Base-by-base conservation (phyloP, 2,888 invertebrate species). In the Listrodromus nycthemerus region DNA sequence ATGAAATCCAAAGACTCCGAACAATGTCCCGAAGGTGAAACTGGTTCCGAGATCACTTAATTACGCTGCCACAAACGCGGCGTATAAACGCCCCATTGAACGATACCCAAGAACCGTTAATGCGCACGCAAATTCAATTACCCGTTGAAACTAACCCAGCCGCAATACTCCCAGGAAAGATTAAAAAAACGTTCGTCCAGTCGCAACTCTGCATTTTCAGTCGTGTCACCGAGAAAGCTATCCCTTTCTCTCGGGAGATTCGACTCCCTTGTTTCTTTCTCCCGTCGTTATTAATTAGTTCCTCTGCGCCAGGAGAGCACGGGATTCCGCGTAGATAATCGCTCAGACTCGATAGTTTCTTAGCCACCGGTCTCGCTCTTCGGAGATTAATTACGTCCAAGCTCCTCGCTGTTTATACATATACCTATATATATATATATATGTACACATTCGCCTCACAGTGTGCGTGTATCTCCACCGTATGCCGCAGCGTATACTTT, bases 261-360 rank as follows among this genome's bases (percentile, higher is more conserved):
- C 69, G 69, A 30, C 55, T 66, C 74, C 79, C 80, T 78, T 58
- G 78, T 74, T 80, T 74, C 74, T 48, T 63, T 74, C 10, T 61
- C 63, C 67, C 73, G 55, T 63, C 58, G 69, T 83, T 86, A 85
- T 86, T 86, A 87, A 88, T 87, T 87, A 87, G 80, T 63, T 58
- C 74, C 61, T 79, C 66, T 76, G 37, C 67, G 21, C 66, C 67
- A 65, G 78, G 58, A 48, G 65, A 75, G 77, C 61, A 45, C 81
- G 81, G 74, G 84, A 81, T 80, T 84, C 78, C 80, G 84, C 73
- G 80, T 80, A 69, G 76, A 83, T 83, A 84, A 84, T 80, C 74
- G 78, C 69, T 76, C 71, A 45, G 74, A 70, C 82, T 69, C 73
- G 67, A 66, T 74, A 30, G 80, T 80, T 80, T 74, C 80, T 79